phyloP scores from a whole-genome alignment of 2,113 vertebrate species.

The Stigmatopora nigra region DNA sequence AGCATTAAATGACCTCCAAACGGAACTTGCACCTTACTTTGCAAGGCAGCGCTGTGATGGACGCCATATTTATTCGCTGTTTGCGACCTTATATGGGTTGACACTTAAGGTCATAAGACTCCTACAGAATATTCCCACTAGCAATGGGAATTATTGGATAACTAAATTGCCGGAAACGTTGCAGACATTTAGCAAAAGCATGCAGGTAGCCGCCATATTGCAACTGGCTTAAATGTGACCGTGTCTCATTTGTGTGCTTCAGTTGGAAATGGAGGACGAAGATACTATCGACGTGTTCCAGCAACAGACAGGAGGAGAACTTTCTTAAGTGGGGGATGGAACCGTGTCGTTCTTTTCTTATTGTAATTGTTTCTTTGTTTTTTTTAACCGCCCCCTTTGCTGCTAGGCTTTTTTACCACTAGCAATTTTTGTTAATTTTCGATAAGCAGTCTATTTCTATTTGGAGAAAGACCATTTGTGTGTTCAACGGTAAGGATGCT shows the following conservation, averaged over 20 bases:
- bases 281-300: slow-evolving; percentile 77
- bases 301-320: slow-evolving; percentile 70
- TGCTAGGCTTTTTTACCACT: slow-evolving; percentile 23
- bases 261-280: slow-evolving; percentile 76
- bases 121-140: too few species aligned
- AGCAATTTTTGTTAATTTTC: slow-evolving; percentile 16
- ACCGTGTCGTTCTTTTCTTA: slow-evolving; percentile 31
- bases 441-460: slow-evolving; percentile 26
- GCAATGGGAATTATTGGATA: too few species aligned
- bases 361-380: slow-evolving; percentile 33
- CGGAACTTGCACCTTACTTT: too few species aligned
- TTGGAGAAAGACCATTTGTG: slow-evolving; percentile 8
- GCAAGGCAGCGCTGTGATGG: too few species aligned
- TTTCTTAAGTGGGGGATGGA: slow-evolving; percentile 47
- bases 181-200: too few species aligned
- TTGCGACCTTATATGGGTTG: too few species aligned
- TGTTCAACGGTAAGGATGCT: slow-evolving; percentile 18
- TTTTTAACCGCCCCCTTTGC: slow-evolving; percentile 1
- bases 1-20: too few species aligned
- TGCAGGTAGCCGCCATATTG: too few species aligned
- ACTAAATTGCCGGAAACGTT: too few species aligned
- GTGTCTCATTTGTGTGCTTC: slow-evolving; percentile 18
- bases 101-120: too few species aligned
- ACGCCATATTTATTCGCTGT: too few species aligned
- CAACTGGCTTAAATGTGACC: too few species aligned